These are phyloP conservation scores for Toxotes jaculatrix DNA, from an alignment of 2,113 vertebrate species.

Conservation along the genomic window DNA sequence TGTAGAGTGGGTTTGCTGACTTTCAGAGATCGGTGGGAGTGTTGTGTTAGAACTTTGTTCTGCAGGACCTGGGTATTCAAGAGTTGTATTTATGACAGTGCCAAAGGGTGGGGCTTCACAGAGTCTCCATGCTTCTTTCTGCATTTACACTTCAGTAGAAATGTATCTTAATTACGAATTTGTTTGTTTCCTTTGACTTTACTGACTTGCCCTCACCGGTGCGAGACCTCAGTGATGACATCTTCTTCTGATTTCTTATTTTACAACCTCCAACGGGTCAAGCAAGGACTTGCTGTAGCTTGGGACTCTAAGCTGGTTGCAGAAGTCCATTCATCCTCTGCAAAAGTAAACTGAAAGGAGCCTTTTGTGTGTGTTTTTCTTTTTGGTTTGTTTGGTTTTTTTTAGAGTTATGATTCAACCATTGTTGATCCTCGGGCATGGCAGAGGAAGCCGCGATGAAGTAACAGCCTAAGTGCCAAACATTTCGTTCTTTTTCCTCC, in stretches of 20 bases:
- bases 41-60: constrained; percentile 62
- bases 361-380: background rate
- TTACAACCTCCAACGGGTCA: constrained; percentile 36
- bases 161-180: constrained; percentile 33
- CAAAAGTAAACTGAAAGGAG: constrained; percentile 25
- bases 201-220: constrained; percentile 20
- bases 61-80: constrained; percentile 65
- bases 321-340: constrained; percentile 30
- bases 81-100: constrained; percentile 81
- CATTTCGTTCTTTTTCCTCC: constrained; percentile 50
- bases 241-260: constrained; percentile 37
- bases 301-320: constrained; percentile 32
- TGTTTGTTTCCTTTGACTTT: constrained; percentile 29
- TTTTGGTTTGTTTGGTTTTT: background rate
- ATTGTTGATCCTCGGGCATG: constrained; percentile 52
- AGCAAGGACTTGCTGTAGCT: constrained; percentile 26
- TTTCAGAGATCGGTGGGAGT: constrained; percentile 59
- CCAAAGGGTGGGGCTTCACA: constrained; percentile 77
- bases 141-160: constrained; percentile 52
- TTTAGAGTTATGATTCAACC: constrained; percentile 34
- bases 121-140: constrained; percentile 60
- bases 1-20: constrained; percentile 76
- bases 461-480: constrained; percentile 80
- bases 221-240: constrained; percentile 32
- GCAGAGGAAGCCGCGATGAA: constrained; percentile 65